A percentile compares a stretch with the other conserved stretches of the same genome.
These are phyloP conservation scores for Echeneis naucrates DNA, from an alignment of 2,797 vertebrate genomes.

Conservation along the genomic window DNA sequence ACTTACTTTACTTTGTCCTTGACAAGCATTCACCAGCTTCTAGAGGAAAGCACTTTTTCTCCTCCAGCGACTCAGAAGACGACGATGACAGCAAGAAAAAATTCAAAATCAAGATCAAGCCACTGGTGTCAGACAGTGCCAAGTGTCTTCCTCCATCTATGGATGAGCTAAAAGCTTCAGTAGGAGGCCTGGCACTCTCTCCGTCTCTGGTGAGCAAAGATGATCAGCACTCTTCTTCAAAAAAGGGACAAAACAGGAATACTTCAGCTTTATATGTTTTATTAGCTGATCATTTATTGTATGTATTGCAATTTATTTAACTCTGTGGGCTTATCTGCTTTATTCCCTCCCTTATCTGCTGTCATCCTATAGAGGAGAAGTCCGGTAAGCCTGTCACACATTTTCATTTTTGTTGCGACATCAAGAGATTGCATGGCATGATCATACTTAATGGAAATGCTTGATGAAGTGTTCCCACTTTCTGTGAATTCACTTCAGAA, in stretches of 20 bases:
- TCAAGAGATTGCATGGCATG: constrained; percentile 48
- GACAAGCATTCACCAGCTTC: constrained; percentile 88
- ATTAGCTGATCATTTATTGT: not conserved
- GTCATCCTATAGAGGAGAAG: constrained; percentile 90
- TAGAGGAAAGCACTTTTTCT: constrained; percentile 95
- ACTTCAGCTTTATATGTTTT: constrained; percentile 2
- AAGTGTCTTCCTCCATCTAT: constrained; percentile 89
- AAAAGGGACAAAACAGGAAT: constrained; percentile 11
- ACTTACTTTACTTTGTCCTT: constrained; percentile 79
- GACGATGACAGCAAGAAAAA: constrained; percentile 95
- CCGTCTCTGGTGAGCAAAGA: constrained; percentile 92
- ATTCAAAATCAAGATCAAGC: constrained; percentile 98
- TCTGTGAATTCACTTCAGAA: constrained; percentile 9
- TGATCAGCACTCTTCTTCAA: constrained; percentile 15
- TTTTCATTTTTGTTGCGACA: constrained; percentile 34
- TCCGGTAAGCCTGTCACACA: constrained; percentile 89
- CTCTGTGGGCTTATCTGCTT: constrained; percentile 29
- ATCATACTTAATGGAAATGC: constrained; percentile 14
- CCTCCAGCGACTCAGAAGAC: constrained; percentile 97
- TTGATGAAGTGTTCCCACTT: constrained; percentile 3
- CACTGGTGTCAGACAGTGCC: constrained; percentile 89
- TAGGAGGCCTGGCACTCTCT: constrained; percentile 95
- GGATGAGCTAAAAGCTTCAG: constrained; percentile 94
- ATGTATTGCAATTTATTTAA: constrained; percentile 18
- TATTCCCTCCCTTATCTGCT: constrained; percentile 9